These are phyloP conservation scores for Baryphthengus martii DNA, from an alignment of 2,113 vertebrate genomes.

Conservation along the genomic window DNA sequence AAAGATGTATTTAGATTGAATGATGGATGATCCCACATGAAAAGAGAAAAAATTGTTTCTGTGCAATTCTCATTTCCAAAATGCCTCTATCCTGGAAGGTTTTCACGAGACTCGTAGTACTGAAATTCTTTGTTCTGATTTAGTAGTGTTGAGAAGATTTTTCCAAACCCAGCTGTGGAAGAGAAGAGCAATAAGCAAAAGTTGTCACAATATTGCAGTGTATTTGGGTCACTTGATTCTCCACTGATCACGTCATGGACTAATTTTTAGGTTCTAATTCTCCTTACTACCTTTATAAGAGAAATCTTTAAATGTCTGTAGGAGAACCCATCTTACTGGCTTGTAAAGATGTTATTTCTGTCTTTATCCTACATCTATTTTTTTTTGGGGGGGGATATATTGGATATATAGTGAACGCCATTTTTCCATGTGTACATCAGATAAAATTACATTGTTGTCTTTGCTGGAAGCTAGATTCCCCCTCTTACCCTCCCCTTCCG, in stretches of 20 bases:
- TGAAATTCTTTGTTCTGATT: not conserved
- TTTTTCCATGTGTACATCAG: slow-evolving; percentile 13
- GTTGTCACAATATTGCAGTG: not conserved
- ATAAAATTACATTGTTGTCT: slow-evolving; percentile 40
- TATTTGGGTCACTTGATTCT: not conserved
- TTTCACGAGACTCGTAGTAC: not conserved
- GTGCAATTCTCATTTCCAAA: not conserved
- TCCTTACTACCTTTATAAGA: not conserved
- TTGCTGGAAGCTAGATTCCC: slow-evolving; percentile 48
- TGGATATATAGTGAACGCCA: not conserved
- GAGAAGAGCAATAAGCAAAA: not conserved
- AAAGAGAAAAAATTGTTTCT: not conserved
- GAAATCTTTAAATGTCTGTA: not conserved
- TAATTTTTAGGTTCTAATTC: not conserved
- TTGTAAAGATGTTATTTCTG: not conserved
- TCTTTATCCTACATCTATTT: not conserved
- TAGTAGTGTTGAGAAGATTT: not conserved
- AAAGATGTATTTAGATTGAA: not conserved
- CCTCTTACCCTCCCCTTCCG: not conserved
- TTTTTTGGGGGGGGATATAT: not conserved
- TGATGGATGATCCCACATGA: not conserved
- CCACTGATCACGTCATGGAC: not conserved
- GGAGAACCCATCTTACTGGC: not conserved
- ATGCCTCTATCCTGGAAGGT: not conserved
- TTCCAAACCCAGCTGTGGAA: not conserved